Base-by-base conservation (phyloP, 2,888 invertebrate species). In the Enchytraeus crypticus region DNA sequence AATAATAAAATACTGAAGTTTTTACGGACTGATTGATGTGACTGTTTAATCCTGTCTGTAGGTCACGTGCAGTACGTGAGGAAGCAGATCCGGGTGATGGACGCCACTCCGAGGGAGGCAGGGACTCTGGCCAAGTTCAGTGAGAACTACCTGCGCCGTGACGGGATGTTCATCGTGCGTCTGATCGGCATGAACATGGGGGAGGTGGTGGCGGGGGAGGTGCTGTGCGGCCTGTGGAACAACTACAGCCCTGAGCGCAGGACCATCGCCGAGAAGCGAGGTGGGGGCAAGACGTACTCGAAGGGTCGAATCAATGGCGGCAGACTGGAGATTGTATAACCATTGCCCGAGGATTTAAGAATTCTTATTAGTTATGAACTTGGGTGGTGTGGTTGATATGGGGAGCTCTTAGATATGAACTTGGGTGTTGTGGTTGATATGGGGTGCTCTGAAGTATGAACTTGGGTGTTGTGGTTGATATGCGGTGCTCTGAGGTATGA, bases 221-320 rank as follows among this genome's bases (percentile, higher is more conserved):
- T 69, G 47, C 67, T 69, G n/a, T 71, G 70, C 49, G 71, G 71
- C n/a, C 65, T 71, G 21, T 71, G 71, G 71, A 71, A 69, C 60
- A 71, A 69, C 57, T 71, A 71, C 64, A 70, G 71, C 47, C 71
- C 70, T 21, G 70, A 71, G 61, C 60, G 70, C 53, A 53, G 69
- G 45, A 58, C 66, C 26, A 66, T 69, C 23, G 69, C 69, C 51
- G 69, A 69, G 64, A 69, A 69, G 56, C 64, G 68, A 1, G 66
- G 66, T 1, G 57, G 57, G 21, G 59, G 67, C 14, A 68, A 68
- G 51, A 45, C 57, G 45, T 51, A 57, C 46, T 30, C 51, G 34
- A 57, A 64, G 21, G 61, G 62, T 14, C 32, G 55, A 14, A 59
- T 65, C 8, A 66, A 66, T 27, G 64, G 61, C 23, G 64, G 64